Base-by-base conservation (phyloP, 1,140 invertebrate genomes). In the Lanistes nyassanus region DNA sequence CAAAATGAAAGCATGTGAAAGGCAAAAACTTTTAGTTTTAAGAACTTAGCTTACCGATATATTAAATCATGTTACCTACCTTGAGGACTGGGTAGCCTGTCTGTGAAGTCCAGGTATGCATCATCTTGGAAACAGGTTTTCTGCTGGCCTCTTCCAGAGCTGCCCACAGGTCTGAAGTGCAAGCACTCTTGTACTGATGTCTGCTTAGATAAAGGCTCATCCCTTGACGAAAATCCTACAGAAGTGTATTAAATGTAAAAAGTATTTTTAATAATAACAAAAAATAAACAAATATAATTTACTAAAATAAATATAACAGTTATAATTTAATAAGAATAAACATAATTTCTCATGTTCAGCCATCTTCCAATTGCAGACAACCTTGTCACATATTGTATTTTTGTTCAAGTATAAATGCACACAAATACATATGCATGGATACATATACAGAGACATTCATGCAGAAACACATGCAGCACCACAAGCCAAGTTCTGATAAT, bases 21-120 rank as follows among this genome's bases (percentile, higher is more conserved):
- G 23, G 23, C 11, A 69, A 74, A 26, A 7, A 47, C 9, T 31
- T 69, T 5, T 7, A 23, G n/a, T 7, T 1, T 19, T 2, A 60
- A 36, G 23, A 4, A 23, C 11, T 36, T 2, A 55, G 23, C 55
- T 23, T 36, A 37, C 34, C 26, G 47, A 26, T 42, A 34, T 39
- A 55, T n/a, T 16, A 34, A 34, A 26, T 58, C 37, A 26, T 23
- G 55, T 72, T 55, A 53, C 47, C 56, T 75, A 86, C 87, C 83
- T 87, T 85, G 23, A 89, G 79, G 4, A 89, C 84, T 19, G 88
- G 88, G 74, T 84, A 98, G 34, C 97, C 97, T 92, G 95, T 96
- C 88, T 98, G 95, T 82, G 92, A 91, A 0, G 96, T 98, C 97
- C 97, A 99, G 23, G 94, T 95, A 2, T 94, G 94, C 98, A 99